Evolutionary conservation across 2,888 invertebrate species (phyloP).

Genomic region (Lithophane leautieri): DNA sequence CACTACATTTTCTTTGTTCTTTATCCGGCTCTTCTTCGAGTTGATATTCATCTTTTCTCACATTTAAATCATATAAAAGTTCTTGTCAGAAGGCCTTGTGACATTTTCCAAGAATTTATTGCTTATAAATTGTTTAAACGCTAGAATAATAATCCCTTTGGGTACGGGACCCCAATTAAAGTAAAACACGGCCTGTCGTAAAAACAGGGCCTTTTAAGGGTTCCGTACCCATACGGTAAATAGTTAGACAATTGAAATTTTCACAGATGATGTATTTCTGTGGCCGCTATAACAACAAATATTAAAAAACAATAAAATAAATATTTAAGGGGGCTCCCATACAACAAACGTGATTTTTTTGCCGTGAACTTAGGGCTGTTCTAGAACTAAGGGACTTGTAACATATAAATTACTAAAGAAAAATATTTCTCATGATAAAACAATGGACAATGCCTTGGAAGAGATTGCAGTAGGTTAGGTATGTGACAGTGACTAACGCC

Average conservation of each 20-base stretch:
- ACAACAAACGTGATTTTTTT: too few relatives aligned
- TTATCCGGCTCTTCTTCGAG: conserved; percentile 39
- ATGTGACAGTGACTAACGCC: conserved; percentile 13
- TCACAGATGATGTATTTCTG: too few relatives aligned
- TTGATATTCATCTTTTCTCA: conserved; percentile 49
- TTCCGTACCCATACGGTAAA: too few relatives aligned
- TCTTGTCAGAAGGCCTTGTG: conserved; percentile 22
- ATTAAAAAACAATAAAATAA: too few relatives aligned
- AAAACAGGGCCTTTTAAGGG: neutral
- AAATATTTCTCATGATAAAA: neutral
- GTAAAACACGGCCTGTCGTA: neutral
- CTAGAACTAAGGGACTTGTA: neutral
- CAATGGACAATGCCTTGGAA: conserved; percentile 21
- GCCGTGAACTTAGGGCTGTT: too few relatives aligned
- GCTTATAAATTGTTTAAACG: conserved; percentile 1
- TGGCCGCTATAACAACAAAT: too few relatives aligned
- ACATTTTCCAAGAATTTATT: conserved; percentile 12
- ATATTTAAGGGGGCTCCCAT: too few relatives aligned
- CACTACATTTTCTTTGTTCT: conserved; percentile 50
- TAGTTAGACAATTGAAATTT: too few relatives aligned
- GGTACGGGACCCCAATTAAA: neutral
- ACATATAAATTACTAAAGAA: neutral
- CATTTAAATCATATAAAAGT: conserved; percentile 46
- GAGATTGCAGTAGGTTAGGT: neutral
- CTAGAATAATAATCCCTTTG: neutral